Conservation (phyloP, 1,140 invertebrate species). For the Drosophila asahinai region DNA sequence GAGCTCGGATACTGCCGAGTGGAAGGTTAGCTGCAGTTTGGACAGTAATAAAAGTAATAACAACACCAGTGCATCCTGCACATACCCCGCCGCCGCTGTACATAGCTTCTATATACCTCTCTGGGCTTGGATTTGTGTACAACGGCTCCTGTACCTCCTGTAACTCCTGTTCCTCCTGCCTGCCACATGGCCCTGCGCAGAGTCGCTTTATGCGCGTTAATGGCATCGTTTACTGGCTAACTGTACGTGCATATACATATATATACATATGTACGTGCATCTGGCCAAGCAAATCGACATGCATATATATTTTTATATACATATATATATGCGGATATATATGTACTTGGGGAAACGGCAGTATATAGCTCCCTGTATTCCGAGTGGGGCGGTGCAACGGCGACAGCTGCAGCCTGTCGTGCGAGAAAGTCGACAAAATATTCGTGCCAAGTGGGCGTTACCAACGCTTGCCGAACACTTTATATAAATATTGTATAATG, state of each 20-base stretch:
- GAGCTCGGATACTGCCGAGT: constrained; percentile 42
- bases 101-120: constrained; percentile 9
- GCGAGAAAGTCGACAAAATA: constrained; percentile 20
- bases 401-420: constrained; percentile 42
- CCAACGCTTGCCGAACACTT: constrained; percentile 38
- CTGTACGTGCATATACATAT: constrained; percentile 55
- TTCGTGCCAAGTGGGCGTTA: constrained; percentile 47
- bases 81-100: constrained; percentile 22
- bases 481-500: constrained; percentile 36
- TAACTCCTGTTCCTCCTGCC: constrained; percentile 18
- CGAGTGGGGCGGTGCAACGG: constrained; percentile 46
- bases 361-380: constrained; percentile 17
- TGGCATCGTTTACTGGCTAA: constrained; percentile 83
- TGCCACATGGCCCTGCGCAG: constrained; percentile 63
- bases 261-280: not conserved
- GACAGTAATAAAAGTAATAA: constrained; percentile 83
- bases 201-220: constrained; percentile 80
- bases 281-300: constrained; percentile 30
- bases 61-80: constrained; percentile 46
- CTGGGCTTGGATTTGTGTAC: constrained; percentile 34
- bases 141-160: constrained; percentile 5
- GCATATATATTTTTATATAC: constrained; percentile 13
- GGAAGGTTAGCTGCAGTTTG: constrained; percentile 71
- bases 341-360: constrained; percentile 5
- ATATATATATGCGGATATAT: constrained; percentile 2